phyloP scores from a whole-genome alignment of 2,113 vertebrate genomes.

The Otolemur garnettii region DNA sequence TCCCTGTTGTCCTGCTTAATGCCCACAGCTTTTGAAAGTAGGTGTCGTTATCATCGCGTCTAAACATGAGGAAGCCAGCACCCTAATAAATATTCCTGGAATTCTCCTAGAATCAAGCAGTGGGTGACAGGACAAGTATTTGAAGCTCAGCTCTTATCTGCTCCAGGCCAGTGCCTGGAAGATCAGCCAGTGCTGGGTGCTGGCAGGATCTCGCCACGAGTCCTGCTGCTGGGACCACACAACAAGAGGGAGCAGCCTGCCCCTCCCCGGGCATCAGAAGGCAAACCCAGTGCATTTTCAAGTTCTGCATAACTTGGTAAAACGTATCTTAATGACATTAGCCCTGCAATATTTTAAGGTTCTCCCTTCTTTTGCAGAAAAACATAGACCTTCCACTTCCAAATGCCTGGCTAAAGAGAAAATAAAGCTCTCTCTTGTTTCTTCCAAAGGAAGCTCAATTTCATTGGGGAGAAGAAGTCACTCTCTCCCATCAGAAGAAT shows the following conservation, averaged over 20 bases:
- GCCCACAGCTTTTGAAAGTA: neutral
- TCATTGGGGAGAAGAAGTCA: neutral
- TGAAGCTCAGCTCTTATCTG: neutral
- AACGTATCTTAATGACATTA: constrained; percentile 53
- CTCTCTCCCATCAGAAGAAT: constrained; percentile 43
- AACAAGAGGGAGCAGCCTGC: neutral
- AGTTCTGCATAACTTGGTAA: neutral
- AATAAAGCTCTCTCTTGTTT: constrained; percentile 49
- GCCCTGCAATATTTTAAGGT: constrained; percentile 37
- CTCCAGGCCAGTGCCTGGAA: neutral
- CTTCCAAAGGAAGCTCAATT: constrained; percentile 51
- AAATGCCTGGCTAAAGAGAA: constrained; percentile 39
- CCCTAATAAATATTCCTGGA: neutral
- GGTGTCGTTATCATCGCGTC: too few relatives aligned
- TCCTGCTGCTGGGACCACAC: neutral
- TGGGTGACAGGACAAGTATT: neutral
- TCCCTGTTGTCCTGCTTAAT: neutral
- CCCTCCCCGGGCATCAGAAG: neutral
- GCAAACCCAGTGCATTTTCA: constrained; percentile 45
- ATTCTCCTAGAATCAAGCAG: neutral
- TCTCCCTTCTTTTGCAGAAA: constrained; percentile 38
- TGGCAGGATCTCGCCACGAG: neutral
- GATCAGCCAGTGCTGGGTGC: rapidly evolving
- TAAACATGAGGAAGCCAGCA: neutral
- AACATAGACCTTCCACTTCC: neutral